phyloP scores from a whole-genome alignment of 2,113 vertebrate genomes.

The Paradoxurus hermaphroditus region DNA sequence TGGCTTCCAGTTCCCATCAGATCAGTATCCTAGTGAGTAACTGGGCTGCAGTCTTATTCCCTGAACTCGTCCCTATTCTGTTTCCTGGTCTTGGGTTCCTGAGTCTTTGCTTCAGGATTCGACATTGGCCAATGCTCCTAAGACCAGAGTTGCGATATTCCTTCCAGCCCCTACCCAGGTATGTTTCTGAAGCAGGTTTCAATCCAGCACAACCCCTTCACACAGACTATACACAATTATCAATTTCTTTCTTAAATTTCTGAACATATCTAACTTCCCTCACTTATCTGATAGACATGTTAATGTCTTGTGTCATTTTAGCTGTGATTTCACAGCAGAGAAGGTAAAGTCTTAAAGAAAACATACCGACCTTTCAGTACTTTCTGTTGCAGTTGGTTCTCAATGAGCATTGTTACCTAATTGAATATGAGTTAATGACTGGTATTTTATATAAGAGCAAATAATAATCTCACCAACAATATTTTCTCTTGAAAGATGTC shows the following conservation, averaged over 20 bases:
- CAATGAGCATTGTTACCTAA: background rate
- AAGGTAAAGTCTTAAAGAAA: background rate
- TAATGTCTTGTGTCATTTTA: background rate
- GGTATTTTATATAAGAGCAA: background rate
- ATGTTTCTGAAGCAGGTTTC: background rate
- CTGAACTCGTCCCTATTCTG: background rate
- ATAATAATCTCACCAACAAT: background rate
- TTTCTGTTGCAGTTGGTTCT: background rate
- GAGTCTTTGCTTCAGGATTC: background rate
- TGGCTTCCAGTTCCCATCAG: background rate
- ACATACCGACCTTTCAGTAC: background rate
- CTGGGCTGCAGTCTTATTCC: background rate
- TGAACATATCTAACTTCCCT: background rate
- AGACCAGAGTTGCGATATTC: background rate
- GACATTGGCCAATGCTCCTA: fast-evolving
- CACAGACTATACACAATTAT: background rate
- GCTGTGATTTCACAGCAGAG: background rate
- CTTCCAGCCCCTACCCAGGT: background rate
- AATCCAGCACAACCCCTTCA: background rate
- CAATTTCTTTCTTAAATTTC: background rate
- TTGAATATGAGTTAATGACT: background rate
- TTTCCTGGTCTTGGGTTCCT: too few species aligned
- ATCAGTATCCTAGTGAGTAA: background rate
- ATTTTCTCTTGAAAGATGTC: background rate
- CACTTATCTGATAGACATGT: fast-evolving